These are phyloP conservation scores for Meles meles DNA, from an alignment of 2,113 vertebrate genomes.

Conservation along the genomic window DNA sequence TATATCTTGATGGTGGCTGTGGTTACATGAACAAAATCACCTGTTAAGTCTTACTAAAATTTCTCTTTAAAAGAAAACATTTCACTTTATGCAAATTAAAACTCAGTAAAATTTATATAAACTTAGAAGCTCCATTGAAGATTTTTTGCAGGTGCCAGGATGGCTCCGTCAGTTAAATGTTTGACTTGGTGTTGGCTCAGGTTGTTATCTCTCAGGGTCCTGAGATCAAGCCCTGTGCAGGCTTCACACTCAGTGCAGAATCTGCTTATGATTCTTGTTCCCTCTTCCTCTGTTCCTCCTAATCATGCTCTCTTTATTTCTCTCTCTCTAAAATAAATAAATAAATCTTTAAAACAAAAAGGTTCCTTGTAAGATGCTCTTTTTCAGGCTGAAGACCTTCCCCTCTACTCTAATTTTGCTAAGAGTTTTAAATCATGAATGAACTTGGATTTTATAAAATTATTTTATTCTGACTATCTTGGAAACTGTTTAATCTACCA, in stretches of 20 bases:
- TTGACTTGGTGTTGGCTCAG: background rate
- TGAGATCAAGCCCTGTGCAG: background rate
- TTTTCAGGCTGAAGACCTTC: background rate
- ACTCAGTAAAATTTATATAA: background rate
- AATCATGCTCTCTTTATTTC: background rate
- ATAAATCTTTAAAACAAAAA: background rate
- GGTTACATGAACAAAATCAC: background rate
- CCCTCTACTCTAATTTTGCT: background rate
- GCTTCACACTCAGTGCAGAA: background rate
- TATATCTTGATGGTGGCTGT: background rate
- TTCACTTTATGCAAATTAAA: background rate
- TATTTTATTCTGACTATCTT: background rate
- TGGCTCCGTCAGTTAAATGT: background rate
- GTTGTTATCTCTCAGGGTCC: background rate
- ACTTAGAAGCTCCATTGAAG: background rate
- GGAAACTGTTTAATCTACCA: background rate
- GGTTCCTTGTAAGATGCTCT: background rate
- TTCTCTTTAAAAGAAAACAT: background rate
- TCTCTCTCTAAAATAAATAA: background rate
- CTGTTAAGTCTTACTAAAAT: background rate
- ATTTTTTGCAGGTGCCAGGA: background rate
- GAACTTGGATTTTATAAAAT: background rate
- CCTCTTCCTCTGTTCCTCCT: background rate
- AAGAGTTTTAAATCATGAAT: background rate
- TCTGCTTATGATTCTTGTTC: background rate